Conservation (phyloP, 2,888 invertebrate genomes). For the Lithophane leautieri region DNA sequence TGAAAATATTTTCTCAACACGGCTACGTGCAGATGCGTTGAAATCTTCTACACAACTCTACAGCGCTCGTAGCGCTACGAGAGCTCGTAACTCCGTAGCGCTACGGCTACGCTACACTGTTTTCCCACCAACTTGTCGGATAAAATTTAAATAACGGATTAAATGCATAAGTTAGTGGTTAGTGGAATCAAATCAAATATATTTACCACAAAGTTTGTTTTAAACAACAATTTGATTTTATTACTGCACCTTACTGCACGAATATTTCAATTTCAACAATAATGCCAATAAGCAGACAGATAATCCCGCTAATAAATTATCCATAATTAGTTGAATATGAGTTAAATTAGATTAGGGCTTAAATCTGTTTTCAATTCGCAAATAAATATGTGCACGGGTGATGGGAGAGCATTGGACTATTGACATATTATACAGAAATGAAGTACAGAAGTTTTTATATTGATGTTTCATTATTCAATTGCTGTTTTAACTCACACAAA, state of each 20-base stretch:
- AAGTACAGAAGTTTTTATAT: conserved; percentile 4
- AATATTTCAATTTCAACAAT: conserved; percentile 49
- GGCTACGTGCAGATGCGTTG: conserved; percentile 60
- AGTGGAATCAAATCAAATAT: conserved; percentile 26
- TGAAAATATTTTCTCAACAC: conserved; percentile 22
- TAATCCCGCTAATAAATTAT: conserved; percentile 53
- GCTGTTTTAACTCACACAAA: conserved; percentile 8
- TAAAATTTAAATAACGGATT: conserved; percentile 42
- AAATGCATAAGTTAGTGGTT: conserved; percentile 25
- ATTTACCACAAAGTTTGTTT: not conserved
- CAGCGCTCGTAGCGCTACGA: conserved; percentile 59
- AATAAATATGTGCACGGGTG: conserved; percentile 36
- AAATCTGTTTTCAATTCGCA: conserved; percentile 43
- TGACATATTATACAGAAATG: conserved; percentile 16
- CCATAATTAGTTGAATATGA: conserved; percentile 43
- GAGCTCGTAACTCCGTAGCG: conserved; percentile 65
- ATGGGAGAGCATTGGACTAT: conserved; percentile 18
- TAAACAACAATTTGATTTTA: conserved; percentile 8
- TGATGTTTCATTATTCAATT: conserved; percentile 9
- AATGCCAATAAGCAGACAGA: conserved; percentile 25
- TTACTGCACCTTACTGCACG: conserved; percentile 1
- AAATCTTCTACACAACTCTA: conserved; percentile 61
- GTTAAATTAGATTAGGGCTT: conserved; percentile 42
- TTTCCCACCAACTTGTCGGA: conserved; percentile 31
- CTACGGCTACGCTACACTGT: conserved; percentile 55